A percentile compares a stretch with the other conserved stretches of the same genome.
Evolutionary conservation across 23 tunicate genomes (phyloP).

Genomic region (Corella eumyota): DNA sequence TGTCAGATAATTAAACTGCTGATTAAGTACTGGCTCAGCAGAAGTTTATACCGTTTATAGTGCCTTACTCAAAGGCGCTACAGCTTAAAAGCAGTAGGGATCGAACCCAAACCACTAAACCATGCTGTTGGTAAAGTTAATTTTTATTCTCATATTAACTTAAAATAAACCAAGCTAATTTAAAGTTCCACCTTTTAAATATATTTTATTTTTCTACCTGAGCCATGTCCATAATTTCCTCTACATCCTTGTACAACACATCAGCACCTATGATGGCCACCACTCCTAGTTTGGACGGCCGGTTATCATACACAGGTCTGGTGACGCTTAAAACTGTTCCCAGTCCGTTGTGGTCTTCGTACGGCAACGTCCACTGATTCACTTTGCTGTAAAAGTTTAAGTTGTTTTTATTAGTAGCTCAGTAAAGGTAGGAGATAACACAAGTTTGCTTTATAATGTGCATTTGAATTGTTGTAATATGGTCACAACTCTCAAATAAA

Average conservation of each 20-base stretch:
- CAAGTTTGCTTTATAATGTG: not conserved
- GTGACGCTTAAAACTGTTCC: conserved; percentile 48
- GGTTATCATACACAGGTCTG: conserved; percentile 26
- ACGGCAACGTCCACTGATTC: conserved; percentile 58
- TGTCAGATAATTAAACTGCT: too few relatives aligned
- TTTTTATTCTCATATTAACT: not conserved
- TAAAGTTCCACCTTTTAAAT: too few relatives aligned
- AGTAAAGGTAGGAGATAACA: not conserved
- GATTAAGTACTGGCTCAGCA: too few relatives aligned
- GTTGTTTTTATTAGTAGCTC: not conserved
- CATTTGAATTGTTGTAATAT: too few relatives aligned
- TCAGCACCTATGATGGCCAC: conserved; percentile 50
- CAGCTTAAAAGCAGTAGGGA: too few relatives aligned
- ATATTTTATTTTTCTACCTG: conserved; percentile 5
- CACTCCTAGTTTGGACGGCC: not conserved
- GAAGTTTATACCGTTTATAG: too few relatives aligned
- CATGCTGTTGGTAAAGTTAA: not conserved
- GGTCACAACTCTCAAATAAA: too few relatives aligned
- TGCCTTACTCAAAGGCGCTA: too few relatives aligned
- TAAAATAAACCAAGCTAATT: too few relatives aligned
- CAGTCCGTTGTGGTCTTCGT: conserved; percentile 53
- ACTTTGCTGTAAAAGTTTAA: conserved; percentile 18
- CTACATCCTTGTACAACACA: conserved; percentile 34
- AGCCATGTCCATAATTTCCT: conserved; percentile 10
- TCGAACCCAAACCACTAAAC: too few relatives aligned